Percentiles rank a stretch among this genome's conserved stretches.
phyloP scores from a whole-genome alignment of 2,113 vertebrate species.

The Montifringilla adamsi region DNA sequence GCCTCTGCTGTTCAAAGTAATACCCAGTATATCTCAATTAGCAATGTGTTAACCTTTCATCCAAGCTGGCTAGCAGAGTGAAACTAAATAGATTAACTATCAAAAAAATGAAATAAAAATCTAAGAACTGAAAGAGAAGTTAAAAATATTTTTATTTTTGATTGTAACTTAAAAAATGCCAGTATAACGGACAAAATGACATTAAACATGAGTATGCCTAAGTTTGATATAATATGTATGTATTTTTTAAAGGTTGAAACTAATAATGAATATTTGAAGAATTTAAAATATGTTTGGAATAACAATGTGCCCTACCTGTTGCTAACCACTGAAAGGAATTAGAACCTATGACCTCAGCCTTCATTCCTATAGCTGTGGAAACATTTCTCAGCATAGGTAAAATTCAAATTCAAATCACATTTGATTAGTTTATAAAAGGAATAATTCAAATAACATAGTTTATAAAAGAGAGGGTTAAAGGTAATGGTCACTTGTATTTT shows the following conservation, averaged over 20 bases:
- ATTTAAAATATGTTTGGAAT: background rate
- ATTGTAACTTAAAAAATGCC: background rate
- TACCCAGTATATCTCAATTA: constrained; percentile 53
- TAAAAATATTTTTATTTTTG: background rate
- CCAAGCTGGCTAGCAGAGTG: background rate
- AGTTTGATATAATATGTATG: background rate
- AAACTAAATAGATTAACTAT: constrained; percentile 33
- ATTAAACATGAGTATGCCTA: background rate
- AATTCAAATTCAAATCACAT: background rate
- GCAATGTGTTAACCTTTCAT: constrained; percentile 47
- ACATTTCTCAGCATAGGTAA: background rate
- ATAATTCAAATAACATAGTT: background rate
- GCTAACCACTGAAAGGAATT: background rate
- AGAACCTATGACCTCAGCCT: background rate
- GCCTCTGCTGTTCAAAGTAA: constrained; percentile 47
- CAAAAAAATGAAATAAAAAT: background rate
- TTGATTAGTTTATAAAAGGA: background rate
- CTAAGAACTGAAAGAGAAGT: background rate
- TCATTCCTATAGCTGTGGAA: background rate
- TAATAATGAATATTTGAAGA: background rate
- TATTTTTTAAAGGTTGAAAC: background rate
- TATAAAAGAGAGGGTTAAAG: background rate
- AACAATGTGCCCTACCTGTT: background rate
- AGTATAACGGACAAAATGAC: background rate
- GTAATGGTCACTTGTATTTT: background rate